Evolutionary conservation across 2,888 invertebrate species (phyloP), one percentile per base, ranked within the genome.

Genomic region (Ennomos fuscantarius): DNA sequence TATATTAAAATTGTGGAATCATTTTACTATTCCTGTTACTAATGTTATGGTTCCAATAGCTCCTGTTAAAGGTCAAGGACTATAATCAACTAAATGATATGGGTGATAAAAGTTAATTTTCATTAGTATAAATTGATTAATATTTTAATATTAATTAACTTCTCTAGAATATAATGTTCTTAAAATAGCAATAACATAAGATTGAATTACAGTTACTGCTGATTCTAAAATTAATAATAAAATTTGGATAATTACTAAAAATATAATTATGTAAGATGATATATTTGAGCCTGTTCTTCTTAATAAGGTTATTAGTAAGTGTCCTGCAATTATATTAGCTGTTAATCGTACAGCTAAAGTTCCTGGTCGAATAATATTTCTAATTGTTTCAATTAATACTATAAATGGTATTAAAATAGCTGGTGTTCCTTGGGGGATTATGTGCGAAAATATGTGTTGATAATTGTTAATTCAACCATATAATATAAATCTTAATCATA

Each of bases 241-340:
- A 67, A 92, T 83, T 93, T 94, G 93, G 44, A 80, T 76, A 36
- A 89, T 43, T 68, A 93, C 67, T 81, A 92, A 76, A 35, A 92
- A 51, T 46, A 78, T 53, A 68, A 87, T 69, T 65, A 86, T 70
- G 63, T 82, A 80, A 53, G 61, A 67, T 3, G 72, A 48, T 67
- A 83, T 66, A 59, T 39, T 74, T 44, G 69, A 63, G 6, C 86
- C 82, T 10, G 80, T 89, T 43, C 76, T 72, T 67, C 93, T 92
- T 75, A 95, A 73, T 69, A 95, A 68, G 1, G 94, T 94, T 92
- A 95, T 81, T 77, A 95, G 68, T 83, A 96, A 77, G 80, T 96
- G 95, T 0, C 95, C 95, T 1, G 95, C 95, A 92, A 95, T 95
- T 94, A 96, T 95, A 91, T 96, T 96, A n/a, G 95, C 95, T 6